Evolutionary conservation across 2,888 invertebrate species (phyloP).

Genomic region (Carterocephalus palaemon): DNA sequence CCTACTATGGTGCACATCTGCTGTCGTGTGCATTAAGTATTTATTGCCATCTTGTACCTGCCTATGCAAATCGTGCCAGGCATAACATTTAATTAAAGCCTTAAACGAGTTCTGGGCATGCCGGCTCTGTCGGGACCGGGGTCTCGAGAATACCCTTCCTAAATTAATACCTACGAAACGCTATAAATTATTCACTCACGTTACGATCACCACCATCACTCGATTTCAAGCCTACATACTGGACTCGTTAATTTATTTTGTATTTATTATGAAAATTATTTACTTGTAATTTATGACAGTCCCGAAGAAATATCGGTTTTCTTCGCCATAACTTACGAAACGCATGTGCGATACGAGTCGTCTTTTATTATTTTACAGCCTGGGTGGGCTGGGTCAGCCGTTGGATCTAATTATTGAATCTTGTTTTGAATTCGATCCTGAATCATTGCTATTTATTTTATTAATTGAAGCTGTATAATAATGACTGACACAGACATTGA

Average conservation of each 20-base stretch:
- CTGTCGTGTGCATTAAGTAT: background rate
- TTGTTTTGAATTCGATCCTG: background rate
- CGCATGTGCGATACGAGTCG: conserved; percentile 44
- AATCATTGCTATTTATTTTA: no score
- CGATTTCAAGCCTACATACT: conserved; percentile 10
- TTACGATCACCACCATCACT: conserved; percentile 40
- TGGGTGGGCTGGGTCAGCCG: conserved; percentile 55
- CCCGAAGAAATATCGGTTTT: conserved; percentile 54
- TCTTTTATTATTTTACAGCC: conserved; percentile 54
- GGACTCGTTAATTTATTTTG: conserved; percentile 52
- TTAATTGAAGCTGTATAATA: no score
- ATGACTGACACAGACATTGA: no score
- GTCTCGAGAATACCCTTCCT: conserved; percentile 43
- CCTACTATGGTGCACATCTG: no score
- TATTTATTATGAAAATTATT: conserved; percentile 65
- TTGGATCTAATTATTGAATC: conserved; percentile 28
- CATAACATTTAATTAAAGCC: conserved; percentile 1
- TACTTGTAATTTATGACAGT: conserved; percentile 55
- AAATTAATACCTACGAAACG: conserved; percentile 52
- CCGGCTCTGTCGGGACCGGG: background rate
- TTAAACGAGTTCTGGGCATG: background rate
- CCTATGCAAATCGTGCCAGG: background rate
- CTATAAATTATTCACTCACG: conserved; percentile 62
- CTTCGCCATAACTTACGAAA: conserved; percentile 62
- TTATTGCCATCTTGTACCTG: background rate